Evolutionary conservation across 2,113 vertebrate genomes (phyloP), one percentile per base, ranked within the genome.

Genomic region (Hepsetus odoe): DNA sequence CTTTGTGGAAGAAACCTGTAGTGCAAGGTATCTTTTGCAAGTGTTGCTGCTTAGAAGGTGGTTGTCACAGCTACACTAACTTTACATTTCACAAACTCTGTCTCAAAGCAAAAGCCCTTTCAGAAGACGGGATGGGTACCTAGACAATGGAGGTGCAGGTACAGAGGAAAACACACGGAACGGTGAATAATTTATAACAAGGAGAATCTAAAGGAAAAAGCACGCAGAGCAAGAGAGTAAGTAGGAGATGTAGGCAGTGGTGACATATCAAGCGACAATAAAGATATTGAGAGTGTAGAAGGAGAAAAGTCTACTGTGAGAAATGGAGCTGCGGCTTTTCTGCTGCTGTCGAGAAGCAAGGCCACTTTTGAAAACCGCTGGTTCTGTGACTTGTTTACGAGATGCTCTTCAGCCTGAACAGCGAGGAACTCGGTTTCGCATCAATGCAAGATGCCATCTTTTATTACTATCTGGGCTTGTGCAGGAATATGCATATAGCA

Each of bases 191-290:
- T 92, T 94, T 92, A 94, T 93, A 89, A 86, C 82, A 84, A 85
- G 82, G 88, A 90, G 71, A 91, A 92, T 92, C 90, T 90, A 91
- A 90, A 92, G 90, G 90, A 88, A 91, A 55, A 22, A 88, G 89
- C 90, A 89, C 89, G 91, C 92, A 90, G 92, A 93, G 93, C 91
- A 90, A 88, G 78, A 91, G 88, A 91, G 93, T 90, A 90, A 92
- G 92, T 92, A 88, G 87, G 86, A 91, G 86, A 90, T 90, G 90
- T 90, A 92, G 90, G 88, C 90, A 90, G 87, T 91, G 90, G 90
- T 94, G 93, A 93, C 93, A 93, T 92, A 93, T 92, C 91, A 91
- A 92, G 91, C 88, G 83, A 92, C 90, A 92, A 91, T 92, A 92
- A 91, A 92, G 91, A 91, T 89, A 86, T 88, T 74, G 91, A 49